Percentiles rank a stretch among this genome's conserved stretches.
phyloP scores from a whole-genome alignment of 2,888 invertebrate species.

The Hartigia nigra region DNA sequence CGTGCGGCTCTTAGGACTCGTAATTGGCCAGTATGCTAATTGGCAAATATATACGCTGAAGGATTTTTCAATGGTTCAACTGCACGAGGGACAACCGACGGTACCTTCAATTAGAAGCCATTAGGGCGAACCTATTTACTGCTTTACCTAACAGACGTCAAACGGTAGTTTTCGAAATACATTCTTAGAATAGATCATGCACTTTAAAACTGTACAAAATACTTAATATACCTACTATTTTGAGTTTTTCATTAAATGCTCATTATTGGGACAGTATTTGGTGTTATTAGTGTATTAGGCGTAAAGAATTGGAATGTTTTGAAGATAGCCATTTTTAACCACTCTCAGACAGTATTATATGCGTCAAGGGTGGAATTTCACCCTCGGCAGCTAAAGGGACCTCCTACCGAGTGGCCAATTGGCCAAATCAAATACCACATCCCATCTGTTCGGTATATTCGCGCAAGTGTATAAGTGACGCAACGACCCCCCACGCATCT shows the following conservation, averaged over 20 bases:
- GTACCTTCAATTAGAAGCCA: neutral
- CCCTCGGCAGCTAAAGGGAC: constrained; percentile 23
- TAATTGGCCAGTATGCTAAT: constrained; percentile 23
- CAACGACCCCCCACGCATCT: constrained; percentile 20
- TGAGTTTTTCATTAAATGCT: neutral
- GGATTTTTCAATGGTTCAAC: neutral
- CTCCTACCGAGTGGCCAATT: constrained; percentile 45
- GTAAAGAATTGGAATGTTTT: neutral
- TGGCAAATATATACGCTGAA: neutral
- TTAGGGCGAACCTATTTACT: neutral
- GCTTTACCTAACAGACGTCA: neutral
- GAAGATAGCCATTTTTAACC: neutral
- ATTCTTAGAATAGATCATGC: neutral
- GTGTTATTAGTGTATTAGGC: neutral
- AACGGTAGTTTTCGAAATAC: neutral
- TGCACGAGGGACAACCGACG: neutral
- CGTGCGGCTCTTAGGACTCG: constrained; percentile 21
- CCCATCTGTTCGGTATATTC: constrained; percentile 41
- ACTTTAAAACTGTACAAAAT: neutral
- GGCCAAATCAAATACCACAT: constrained; percentile 44
- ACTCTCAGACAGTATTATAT: neutral
- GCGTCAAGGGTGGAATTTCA: constrained; percentile 22
- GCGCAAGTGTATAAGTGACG: constrained; percentile 27
- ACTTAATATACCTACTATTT: neutral
- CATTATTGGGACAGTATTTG: too few relatives aligned